A percentile compares a stretch with the other conserved stretches of the same genome.
Conservation (phyloP, 2,888 invertebrate genomes). For the Plebejus anna region DNA sequence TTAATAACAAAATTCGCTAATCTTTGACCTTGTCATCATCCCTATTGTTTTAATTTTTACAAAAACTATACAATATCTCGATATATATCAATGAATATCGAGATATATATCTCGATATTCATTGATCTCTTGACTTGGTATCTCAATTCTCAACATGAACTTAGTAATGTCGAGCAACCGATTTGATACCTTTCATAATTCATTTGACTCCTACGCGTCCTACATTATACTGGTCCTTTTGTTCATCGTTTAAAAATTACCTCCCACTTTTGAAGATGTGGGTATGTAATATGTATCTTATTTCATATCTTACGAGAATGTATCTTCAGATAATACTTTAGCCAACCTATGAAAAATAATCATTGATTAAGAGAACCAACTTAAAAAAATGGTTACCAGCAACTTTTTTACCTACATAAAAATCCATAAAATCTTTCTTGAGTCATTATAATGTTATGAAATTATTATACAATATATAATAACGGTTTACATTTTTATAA, state of each 20-base stretch:
- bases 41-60: too few species aligned
- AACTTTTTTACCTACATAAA: not conserved
- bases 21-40: too few species aligned
- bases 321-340: not conserved
- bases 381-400: not conserved
- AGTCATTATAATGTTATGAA: not conserved
- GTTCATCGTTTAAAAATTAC: constrained; percentile 5
- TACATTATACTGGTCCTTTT: constrained; percentile 1
- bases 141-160: not conserved
- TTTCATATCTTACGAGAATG: not conserved
- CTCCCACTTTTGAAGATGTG: not conserved
- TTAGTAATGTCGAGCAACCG: not conserved
- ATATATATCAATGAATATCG: too few species aligned
- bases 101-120: too few species aligned
- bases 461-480: not conserved
- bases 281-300: not conserved
- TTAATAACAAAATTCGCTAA: too few species aligned
- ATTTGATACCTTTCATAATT: not conserved
- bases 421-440: not conserved
- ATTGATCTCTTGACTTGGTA: not conserved
- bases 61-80: too few species aligned
- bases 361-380: not conserved
- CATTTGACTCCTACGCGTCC: constrained; percentile 14
- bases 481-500: not conserved
- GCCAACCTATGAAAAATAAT: not conserved